These are phyloP conservation scores for Drosophila murphyi DNA, from an alignment of 1,140 invertebrate genomes.

Conservation along the genomic window DNA sequence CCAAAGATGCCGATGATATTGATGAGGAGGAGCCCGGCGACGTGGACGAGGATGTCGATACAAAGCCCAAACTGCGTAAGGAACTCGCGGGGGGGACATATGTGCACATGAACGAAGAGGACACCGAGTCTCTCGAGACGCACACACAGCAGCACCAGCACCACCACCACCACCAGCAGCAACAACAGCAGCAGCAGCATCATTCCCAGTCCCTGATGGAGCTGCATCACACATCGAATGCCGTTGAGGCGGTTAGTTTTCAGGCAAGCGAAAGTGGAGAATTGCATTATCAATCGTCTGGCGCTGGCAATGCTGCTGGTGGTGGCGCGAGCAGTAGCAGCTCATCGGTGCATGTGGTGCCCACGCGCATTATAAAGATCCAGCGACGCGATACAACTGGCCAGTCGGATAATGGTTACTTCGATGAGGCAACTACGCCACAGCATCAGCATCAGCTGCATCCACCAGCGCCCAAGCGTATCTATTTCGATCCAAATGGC, in stretches of 20 bases:
- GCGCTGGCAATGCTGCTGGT: slow-evolving; percentile 14
- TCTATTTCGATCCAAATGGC: slow-evolving; percentile 63
- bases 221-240: slow-evolving; percentile 47
- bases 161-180: slow-evolving; percentile 36
- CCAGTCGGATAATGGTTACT: slow-evolving; percentile 57
- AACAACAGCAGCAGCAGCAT: slow-evolving; percentile 20
- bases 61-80: slow-evolving; percentile 68
- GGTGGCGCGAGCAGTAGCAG: slow-evolving; percentile 34
- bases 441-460: slow-evolving; percentile 50
- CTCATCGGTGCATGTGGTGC: slow-evolving; percentile 60
- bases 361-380: slow-evolving; percentile 76
- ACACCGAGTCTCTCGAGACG: slow-evolving; percentile 51
- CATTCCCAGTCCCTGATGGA: slow-evolving; percentile 56
- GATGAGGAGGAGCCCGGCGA: slow-evolving; percentile 57
- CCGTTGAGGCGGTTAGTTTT: slow-evolving; percentile 68
- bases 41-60: slow-evolving; percentile 54
- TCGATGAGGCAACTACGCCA: slow-evolving; percentile 50
- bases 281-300: slow-evolving; percentile 59
- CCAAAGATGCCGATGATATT: slow-evolving; percentile 82
- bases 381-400: slow-evolving; percentile 62
- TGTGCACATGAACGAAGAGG: slow-evolving; percentile 54
- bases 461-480: slow-evolving; percentile 57
- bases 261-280: slow-evolving; percentile 71
- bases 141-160: slow-evolving; percentile 54
- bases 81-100: slow-evolving; percentile 50